Base-by-base conservation (phyloP, 2,888 invertebrate genomes). In the Mongoloraphidia duomilia region DNA sequence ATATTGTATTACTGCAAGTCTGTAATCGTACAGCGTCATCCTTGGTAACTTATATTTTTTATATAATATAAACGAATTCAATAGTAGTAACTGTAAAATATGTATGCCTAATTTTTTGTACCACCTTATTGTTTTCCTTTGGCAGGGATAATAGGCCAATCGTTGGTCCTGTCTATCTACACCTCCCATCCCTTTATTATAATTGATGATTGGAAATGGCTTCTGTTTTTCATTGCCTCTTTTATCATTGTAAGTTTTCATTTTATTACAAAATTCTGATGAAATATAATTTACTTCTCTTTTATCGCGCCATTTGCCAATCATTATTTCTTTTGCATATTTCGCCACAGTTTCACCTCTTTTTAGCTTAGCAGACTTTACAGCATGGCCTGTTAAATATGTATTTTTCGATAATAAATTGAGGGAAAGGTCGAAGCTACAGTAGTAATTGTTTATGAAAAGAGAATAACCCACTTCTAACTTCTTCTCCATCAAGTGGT, bases 381-480 rank as follows among this genome's bases (percentile, higher is more conserved):
- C 49, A 12, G 51, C 55, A 8, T 39, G 38, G 12, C 58, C 58
- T 2, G 55, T 55, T 26, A 44, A 53, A 44, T 55, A 53, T 1
- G 54, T 58, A 49, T 55, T 49, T 14, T 49, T 51, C 37, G 53
- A 47, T 36, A 52, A 43, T 33, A 57, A 47, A 48, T 50, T 46
- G 9, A 41, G 33, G 6, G 56, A 54, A 35, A 59, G 44, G 40
- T 51, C 50, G 12, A 52, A 49, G 50, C 53, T 54, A 49, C 57
- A 59, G 39, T 56, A 59, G 51, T 52, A 60, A 46, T 57, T 59
- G 41, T 60, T 58, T 50, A 58, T 52, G 41, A 52, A 56, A 40
- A 60, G 14, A 4, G 52, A 49, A 46, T 57, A 55, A 8, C 59
- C 59, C 34, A 44, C 49, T 49, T 52, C 49, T 43, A 55, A 42